A percentile compares a stretch with the other conserved stretches of the same genome.
Evolutionary conservation across 1,140 invertebrate genomes (phyloP).

Genomic region (Brachionus asplanchnoidis): DNA sequence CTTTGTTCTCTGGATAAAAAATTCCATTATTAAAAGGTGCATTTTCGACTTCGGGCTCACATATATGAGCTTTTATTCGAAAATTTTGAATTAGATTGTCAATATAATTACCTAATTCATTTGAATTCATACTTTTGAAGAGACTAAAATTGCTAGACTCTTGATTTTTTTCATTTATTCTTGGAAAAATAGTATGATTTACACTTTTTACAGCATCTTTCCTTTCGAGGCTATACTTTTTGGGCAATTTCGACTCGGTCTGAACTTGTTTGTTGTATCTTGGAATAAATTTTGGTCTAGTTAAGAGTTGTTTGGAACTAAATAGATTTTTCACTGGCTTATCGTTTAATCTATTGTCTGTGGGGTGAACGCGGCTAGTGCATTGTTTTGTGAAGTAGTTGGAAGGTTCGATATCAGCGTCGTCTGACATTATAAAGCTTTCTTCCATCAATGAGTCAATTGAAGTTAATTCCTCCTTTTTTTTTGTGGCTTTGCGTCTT

Average conservation of each 20-base stretch:
- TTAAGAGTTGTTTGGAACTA: not conserved
- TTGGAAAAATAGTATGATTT: not conserved
- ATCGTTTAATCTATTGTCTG: not conserved
- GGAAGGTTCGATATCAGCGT: not conserved
- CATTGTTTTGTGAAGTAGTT: not conserved
- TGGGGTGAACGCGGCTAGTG: not conserved
- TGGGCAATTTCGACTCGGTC: not conserved
- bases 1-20: constrained; percentile 28
- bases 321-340: not conserved
- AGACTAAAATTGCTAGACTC: constrained; percentile 35
- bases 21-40: not conserved
- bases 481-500: not conserved
- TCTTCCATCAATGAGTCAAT: not conserved
- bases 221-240: not conserved
- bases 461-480: not conserved
- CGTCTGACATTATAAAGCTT: not conserved
- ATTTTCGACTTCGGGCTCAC: not conserved
- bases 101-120: constrained; percentile 31
- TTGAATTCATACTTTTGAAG: constrained; percentile 28
- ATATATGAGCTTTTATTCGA: constrained; percentile 11
- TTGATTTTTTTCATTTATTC: not conserved
- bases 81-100: constrained; percentile 22
- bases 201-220: not conserved
- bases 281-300: not conserved
- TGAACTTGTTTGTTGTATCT: constrained; percentile 1